Evolutionary conservation across 2,797 vertebrate genomes (phyloP).

Genomic region (Oryzias sinensis): DNA sequence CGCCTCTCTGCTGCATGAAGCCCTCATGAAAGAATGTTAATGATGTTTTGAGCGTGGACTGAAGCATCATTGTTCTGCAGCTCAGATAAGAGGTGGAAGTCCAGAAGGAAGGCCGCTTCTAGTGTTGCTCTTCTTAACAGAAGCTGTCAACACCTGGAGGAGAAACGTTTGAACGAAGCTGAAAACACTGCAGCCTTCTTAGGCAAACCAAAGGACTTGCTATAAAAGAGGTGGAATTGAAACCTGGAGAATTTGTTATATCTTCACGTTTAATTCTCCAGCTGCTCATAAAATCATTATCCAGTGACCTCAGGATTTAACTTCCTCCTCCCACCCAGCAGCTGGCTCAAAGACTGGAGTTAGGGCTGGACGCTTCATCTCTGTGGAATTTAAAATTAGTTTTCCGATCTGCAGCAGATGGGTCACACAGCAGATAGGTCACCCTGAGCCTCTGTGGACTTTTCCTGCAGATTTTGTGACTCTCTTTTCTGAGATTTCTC

Average conservation of each 20-base stretch:
- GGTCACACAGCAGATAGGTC: conserved; percentile 42
- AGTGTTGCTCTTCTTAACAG: too few species aligned
- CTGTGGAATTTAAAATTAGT: conserved; percentile 52
- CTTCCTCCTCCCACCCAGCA: conserved; percentile 13
- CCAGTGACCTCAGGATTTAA: conserved; percentile 35
- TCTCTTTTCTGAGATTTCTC: background rate
- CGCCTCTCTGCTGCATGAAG: conserved; percentile 31
- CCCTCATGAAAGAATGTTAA: background rate
- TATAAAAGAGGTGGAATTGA: too few species aligned
- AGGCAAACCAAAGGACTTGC: too few species aligned
- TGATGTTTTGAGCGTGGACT: too few species aligned
- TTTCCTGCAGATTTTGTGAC: conserved; percentile 8
- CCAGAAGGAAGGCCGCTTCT: too few species aligned
- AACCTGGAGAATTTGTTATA: too few species aligned
- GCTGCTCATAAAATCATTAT: conserved; percentile 18
- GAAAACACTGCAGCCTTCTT: too few species aligned
- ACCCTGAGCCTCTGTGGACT: conserved; percentile 15
- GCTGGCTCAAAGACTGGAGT: conserved; percentile 17
- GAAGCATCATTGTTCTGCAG: too few species aligned
- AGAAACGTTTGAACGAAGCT: too few species aligned
- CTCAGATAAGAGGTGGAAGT: too few species aligned
- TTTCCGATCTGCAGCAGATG: conserved; percentile 35
- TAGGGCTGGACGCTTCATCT: conserved; percentile 24
- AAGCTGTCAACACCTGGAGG: too few species aligned
- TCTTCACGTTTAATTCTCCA: too few species aligned